Percentiles rank a stretch among this genome's conserved stretches.
Evolutionary conservation across 2,888 invertebrate species (phyloP).

Genomic region (Drosophila affinis): DNA sequence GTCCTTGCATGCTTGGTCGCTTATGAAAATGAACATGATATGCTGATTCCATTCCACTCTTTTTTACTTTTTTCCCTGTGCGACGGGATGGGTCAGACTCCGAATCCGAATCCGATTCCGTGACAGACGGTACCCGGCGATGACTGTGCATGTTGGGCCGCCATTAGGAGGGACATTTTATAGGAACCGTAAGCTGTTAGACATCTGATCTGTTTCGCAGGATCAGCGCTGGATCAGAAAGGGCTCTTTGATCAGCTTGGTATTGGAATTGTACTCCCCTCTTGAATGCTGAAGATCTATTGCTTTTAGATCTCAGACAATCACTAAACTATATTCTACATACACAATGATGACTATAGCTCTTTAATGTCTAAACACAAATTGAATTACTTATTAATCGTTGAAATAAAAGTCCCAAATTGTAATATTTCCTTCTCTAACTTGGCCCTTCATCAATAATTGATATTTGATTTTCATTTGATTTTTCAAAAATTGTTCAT

Average conservation of each 20-base stretch:
- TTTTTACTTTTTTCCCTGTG: constrained; percentile 5
- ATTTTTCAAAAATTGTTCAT: neutral
- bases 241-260: neutral
- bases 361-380: neutral
- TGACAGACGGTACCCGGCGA: constrained; percentile 10
- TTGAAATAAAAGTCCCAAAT: no score
- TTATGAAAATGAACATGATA: constrained; percentile 76
- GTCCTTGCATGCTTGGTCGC: constrained; percentile 73
- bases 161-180: constrained; percentile 45
- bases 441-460: neutral
- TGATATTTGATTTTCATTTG: neutral
- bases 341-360: neutral
- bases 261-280: neutral
- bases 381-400: no score
- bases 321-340: neutral
- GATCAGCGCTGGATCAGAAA: neutral
- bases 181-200: neutral
- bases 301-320: no score
- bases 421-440: no score
- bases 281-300: neutral
- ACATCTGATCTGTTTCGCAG: neutral
- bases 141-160: constrained; percentile 61
- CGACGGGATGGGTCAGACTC: constrained; percentile 35
- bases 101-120: neutral
- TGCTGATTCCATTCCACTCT: constrained; percentile 60